A percentile compares a stretch with the other conserved stretches of the same genome.
These are phyloP conservation scores for Drosophila fungiperda DNA, from an alignment of 2,888 invertebrate species.

Conservation along the genomic window DNA sequence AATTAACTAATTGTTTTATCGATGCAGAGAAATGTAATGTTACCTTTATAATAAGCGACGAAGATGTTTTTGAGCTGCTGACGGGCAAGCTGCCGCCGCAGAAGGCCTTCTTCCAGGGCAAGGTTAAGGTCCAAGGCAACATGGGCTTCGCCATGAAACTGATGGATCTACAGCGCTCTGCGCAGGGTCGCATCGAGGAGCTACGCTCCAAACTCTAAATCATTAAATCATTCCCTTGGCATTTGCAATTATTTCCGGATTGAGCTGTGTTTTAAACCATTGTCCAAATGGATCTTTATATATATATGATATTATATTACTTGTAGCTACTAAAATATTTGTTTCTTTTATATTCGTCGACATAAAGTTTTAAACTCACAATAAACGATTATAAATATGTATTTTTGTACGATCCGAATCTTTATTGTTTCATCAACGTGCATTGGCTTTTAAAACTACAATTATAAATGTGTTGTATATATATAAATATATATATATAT, in stretches of 20 bases:
- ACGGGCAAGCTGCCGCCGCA: slow-evolving; percentile 97
- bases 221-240: slow-evolving; percentile 9
- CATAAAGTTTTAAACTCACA: not conserved
- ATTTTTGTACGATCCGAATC: slow-evolving; percentile 75
- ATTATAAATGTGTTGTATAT: slow-evolving; percentile 61
- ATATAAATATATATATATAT: slow-evolving; percentile 31
- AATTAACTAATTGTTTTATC: not conserved
- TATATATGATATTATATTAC: slow-evolving; percentile 26
- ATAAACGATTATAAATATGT: not conserved
- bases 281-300: slow-evolving; percentile 10
- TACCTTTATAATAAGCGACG: slow-evolving; percentile 94
- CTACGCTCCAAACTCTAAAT: slow-evolving; percentile 91
- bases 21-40: slow-evolving; percentile 93
- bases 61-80: slow-evolving; percentile 94
- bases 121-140: slow-evolving; percentile 98
- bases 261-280: slow-evolving; percentile 19
- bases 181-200: slow-evolving; percentile 90
- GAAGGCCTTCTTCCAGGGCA: slow-evolving; percentile 98
- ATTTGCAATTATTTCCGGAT: slow-evolving; percentile 20
- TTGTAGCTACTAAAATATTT: slow-evolving; percentile 31
- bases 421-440: slow-evolving; percentile 81
- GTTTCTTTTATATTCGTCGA: slow-evolving; percentile 7
- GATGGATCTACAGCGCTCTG: slow-evolving; percentile 91
- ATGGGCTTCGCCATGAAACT: slow-evolving; percentile 98
- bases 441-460: slow-evolving; percentile 69